A percentile compares a stretch with the other conserved stretches of the same genome.
Evolutionary conservation across 2,797 vertebrate species (phyloP).

Genomic region (Sebastes matsubarae): DNA sequence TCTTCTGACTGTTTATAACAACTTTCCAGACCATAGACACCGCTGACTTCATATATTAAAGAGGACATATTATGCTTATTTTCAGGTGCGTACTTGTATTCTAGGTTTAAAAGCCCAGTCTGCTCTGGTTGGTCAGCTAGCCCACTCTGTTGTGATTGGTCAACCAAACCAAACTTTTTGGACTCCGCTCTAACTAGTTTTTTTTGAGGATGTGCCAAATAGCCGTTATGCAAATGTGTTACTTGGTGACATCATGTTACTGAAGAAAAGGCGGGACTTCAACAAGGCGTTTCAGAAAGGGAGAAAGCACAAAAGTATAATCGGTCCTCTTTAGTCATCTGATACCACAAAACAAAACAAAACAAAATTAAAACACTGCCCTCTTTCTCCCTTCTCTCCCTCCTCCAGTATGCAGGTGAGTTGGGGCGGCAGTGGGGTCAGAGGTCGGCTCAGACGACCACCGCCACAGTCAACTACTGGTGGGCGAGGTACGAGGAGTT

Average conservation of each 20-base stretch:
- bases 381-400: neutral
- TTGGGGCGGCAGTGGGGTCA: constrained; percentile 83
- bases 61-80: too few species aligned
- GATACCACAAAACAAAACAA: neutral
- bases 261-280: too few species aligned
- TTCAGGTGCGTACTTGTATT: too few species aligned
- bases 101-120: too few species aligned
- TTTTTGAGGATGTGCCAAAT: too few species aligned
- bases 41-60: neutral
- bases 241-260: too few species aligned
- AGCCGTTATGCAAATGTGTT: too few species aligned
- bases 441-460: constrained; percentile 73
- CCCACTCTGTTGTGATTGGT: too few species aligned
- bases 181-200: too few species aligned
- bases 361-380: neutral
- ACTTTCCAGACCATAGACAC: neutral
- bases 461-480: constrained; percentile 84
- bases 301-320: too few species aligned
- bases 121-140: too few species aligned
- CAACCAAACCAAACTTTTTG: too few species aligned
- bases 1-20: neutral
- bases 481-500: constrained; percentile 96
- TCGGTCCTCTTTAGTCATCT: neutral
- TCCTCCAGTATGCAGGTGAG: constrained; percentile 69
- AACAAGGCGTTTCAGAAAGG: neutral